phyloP scores from a whole-genome alignment of 2,113 vertebrate genomes.

The Melanotaenia duboulayi region DNA sequence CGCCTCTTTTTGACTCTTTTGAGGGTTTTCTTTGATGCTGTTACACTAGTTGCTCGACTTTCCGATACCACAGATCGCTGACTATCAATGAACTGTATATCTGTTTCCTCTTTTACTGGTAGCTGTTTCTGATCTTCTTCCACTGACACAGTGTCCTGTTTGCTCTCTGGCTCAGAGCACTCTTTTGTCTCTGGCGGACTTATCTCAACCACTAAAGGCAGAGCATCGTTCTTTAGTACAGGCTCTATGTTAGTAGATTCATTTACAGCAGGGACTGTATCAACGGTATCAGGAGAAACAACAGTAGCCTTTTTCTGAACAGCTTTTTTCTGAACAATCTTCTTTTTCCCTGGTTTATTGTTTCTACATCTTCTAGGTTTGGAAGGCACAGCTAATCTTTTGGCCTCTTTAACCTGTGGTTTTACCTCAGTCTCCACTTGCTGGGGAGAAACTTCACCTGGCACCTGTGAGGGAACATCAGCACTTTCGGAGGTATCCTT shows the following conservation, averaged over 20 bases:
- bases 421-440: conserved; percentile 52
- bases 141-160: conserved; percentile 49
- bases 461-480: conserved; percentile 36
- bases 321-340: conserved; percentile 43
- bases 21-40: conserved; percentile 31
- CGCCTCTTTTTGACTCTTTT: conserved; percentile 79
- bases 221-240: conserved; percentile 43
- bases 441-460: conserved; percentile 43
- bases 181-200: conserved; percentile 49
- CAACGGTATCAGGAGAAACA: conserved; percentile 39
- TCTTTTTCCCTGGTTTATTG: conserved; percentile 69
- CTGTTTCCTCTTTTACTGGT: conserved; percentile 70
- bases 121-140: conserved; percentile 53
- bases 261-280: conserved; percentile 33
- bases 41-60: conserved; percentile 49
- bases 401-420: conserved; percentile 59
- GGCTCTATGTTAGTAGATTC: conserved; percentile 46
- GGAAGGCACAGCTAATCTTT: conserved; percentile 64
- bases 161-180: conserved; percentile 48
- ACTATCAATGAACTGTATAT: conserved; percentile 67
- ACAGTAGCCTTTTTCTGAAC: conserved; percentile 24
- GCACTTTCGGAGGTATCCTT: conserved; percentile 14
- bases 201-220: conserved; percentile 38
- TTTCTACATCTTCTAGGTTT: conserved; percentile 71
- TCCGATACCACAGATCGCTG: conserved; percentile 66